These are phyloP conservation scores for Choloepus didactylus DNA, from an alignment of 2,797 vertebrate genomes.

Conservation along the genomic window DNA sequence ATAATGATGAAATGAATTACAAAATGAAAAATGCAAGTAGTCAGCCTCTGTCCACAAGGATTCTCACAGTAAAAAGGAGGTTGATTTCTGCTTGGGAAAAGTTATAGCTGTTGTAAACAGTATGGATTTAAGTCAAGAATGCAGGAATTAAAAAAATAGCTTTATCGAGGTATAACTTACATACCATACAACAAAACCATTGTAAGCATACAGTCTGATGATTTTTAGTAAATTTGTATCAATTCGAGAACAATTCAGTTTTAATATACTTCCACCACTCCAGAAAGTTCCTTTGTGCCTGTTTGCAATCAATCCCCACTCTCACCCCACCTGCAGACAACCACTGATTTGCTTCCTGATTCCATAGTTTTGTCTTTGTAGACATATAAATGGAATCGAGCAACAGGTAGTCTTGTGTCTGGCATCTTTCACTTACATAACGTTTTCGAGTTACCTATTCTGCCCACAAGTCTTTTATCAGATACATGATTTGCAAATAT, in stretches of 20 bases:
- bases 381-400: background rate
- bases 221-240: background rate
- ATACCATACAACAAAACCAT: background rate
- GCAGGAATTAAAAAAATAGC: background rate
- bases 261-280: background rate
- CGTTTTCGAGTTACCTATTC: background rate
- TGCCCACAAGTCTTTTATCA: background rate
- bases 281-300: background rate
- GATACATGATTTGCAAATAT: background rate
- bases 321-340: background rate
- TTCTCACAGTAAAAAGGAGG: background rate
- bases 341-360: background rate
- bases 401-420: background rate
- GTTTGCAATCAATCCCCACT: background rate
- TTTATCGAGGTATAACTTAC: background rate
- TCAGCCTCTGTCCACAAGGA: background rate
- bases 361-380: background rate
- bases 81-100: slow-evolving; percentile 12
- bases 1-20: background rate
- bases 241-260: background rate
- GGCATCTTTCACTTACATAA: background rate
- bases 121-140: slow-evolving; percentile 10
- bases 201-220: background rate
- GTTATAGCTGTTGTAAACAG: background rate
- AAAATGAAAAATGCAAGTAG: background rate